Conservation (phyloP, 2,113 vertebrate species). For the Pandion haliaetus region DNA sequence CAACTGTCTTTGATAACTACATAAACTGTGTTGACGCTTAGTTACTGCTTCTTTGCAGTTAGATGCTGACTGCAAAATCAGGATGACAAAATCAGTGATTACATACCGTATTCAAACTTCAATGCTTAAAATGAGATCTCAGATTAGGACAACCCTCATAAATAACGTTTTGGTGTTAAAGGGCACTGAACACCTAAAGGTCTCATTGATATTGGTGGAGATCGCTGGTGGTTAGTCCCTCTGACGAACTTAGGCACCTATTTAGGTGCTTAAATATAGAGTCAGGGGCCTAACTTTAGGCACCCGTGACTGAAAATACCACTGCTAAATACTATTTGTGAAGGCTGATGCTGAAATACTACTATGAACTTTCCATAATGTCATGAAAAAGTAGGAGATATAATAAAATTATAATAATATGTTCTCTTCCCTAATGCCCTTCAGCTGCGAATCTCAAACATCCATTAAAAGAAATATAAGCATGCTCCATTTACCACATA, state of each 20-base stretch:
- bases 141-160: neutral
- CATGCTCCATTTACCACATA: neutral
- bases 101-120: neutral
- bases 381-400: neutral
- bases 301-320: neutral
- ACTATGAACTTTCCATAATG: neutral
- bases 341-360: constrained; percentile 1
- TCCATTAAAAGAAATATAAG: neutral
- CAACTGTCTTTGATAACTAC: neutral
- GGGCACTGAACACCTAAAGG: neutral
- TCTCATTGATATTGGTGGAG: neutral
- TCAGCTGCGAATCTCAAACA: neutral
- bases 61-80: neutral
- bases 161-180: neutral
- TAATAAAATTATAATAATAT: constrained; percentile 12
- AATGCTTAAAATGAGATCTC: neutral
- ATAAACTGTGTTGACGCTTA: neutral
- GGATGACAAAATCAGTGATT: neutral
- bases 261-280: neutral
- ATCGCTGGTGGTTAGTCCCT: neutral
- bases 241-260: neutral
- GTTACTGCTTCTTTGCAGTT: neutral
- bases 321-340: neutral
- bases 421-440: neutral
- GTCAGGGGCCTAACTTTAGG: neutral